Percentiles rank a stretch among this genome's conserved stretches.
Evolutionary conservation across 1,140 invertebrate genomes (phyloP).

Genomic region (Procambarus clarkii): DNA sequence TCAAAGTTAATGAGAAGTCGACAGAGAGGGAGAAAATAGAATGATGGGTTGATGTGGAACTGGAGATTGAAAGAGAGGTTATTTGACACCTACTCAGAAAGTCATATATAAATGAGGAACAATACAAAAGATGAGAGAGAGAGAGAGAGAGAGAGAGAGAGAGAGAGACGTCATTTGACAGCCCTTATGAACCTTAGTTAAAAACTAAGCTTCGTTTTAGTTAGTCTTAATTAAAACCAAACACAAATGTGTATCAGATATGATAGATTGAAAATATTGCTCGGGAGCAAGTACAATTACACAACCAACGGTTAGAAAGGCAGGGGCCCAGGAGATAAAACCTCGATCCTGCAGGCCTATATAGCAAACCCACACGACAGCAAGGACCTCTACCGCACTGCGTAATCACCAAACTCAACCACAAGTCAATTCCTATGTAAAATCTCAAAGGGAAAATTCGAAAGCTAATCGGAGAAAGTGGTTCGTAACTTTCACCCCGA

Average conservation of each 20-base stretch:
- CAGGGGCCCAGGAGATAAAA: too few relatives aligned
- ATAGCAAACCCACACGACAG: too few relatives aligned
- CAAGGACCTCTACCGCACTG: too few relatives aligned
- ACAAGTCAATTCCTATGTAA: slow-evolving; percentile 8
- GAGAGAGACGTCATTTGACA: neutral
- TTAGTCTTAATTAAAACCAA: too few relatives aligned
- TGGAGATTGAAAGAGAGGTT: neutral
- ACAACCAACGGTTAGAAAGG: too few relatives aligned
- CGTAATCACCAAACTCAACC: neutral
- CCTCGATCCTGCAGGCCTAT: too few relatives aligned
- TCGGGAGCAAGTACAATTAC: neutral
- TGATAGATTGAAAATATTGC: neutral
- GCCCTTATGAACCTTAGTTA: too few relatives aligned
- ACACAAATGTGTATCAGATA: too few relatives aligned
- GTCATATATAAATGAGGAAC: too few relatives aligned
- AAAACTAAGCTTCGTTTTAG: too few relatives aligned
- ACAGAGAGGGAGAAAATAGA: neutral
- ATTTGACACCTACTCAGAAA: too few relatives aligned
- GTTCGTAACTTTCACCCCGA: neutral
- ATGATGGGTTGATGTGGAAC: neutral
- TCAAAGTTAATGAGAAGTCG: too few relatives aligned
- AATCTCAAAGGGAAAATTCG: slow-evolving; percentile 4
- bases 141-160: neutral
- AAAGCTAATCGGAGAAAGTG: slow-evolving; percentile 3
- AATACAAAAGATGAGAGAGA: neutral